These are phyloP conservation scores for Amniataba percoides DNA, from an alignment of 2,797 vertebrate genomes.

Conservation along the genomic window DNA sequence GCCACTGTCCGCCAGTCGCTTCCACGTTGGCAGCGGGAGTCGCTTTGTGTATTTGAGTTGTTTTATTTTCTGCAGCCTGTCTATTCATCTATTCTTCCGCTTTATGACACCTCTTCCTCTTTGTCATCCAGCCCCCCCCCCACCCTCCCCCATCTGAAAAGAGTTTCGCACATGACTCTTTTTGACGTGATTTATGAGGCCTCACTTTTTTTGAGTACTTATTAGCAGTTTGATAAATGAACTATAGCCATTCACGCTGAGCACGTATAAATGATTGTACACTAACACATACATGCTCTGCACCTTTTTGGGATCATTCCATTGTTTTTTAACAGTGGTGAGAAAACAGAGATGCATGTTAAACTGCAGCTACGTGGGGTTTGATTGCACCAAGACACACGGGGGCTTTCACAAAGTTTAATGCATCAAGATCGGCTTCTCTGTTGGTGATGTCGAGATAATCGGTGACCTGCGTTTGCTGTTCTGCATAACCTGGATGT, in stretches of 20 bases:
- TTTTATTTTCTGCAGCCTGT: not conserved
- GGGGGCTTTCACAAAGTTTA: conserved; percentile 4
- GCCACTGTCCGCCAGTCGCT: not conserved
- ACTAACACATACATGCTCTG: not conserved
- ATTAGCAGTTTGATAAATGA: not conserved
- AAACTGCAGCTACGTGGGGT: not conserved
- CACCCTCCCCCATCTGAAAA: not conserved
- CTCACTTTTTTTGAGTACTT: not conserved
- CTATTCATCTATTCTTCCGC: not conserved
- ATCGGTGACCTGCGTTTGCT: not conserved
- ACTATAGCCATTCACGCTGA: not conserved
- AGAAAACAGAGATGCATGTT: conserved; percentile 3
- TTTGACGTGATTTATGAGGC: conserved; percentile 11
- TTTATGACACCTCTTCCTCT: not conserved
- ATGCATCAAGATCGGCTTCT: not conserved
- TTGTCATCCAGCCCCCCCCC: not conserved
- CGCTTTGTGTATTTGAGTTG: not conserved
- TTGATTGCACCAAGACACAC: not conserved
- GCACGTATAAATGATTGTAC: not conserved
- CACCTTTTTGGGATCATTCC: not conserved
- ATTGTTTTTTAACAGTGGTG: not conserved
- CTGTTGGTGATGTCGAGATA: not conserved
- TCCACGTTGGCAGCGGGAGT: conserved; percentile 20
- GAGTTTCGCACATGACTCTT: conserved; percentile 6
- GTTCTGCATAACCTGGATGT: conserved; percentile 15